A percentile compares a stretch with the other conserved stretches of the same genome.
These are phyloP conservation scores for Diachrysia chrysitis DNA, from an alignment of 2,888 invertebrate genomes.

Conservation along the genomic window DNA sequence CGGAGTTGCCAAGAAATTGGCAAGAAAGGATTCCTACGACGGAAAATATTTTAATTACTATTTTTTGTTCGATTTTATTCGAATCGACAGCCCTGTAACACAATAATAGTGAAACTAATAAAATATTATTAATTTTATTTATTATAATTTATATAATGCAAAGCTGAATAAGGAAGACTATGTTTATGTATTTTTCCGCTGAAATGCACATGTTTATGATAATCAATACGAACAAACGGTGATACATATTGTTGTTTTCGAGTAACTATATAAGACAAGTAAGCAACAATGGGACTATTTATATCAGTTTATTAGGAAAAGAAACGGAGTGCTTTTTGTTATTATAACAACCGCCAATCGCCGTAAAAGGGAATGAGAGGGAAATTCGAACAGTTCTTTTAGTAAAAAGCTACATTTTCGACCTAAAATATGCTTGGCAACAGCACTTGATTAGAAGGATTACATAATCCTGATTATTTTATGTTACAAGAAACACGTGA, in stretches of 20 bases:
- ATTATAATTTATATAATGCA: not conserved
- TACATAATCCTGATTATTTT: not conserved
- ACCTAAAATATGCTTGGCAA: not conserved
- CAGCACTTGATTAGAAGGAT: not conserved
- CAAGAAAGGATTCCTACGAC: not conserved
- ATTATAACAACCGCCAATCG: too few relatives aligned
- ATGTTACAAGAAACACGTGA: not conserved
- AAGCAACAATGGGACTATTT: not conserved
- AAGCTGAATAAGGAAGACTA: not conserved
- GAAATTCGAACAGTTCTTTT: not conserved
- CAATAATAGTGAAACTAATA: not conserved
- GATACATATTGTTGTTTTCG: constrained; percentile 6
- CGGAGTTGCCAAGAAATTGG: not conserved
- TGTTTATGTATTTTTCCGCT: constrained; percentile 7
- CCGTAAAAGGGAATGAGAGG: not conserved
- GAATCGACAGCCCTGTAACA: not conserved
- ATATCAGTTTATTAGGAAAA: not conserved
- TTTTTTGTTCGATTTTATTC: not conserved
- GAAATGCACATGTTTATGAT: constrained; percentile 8
- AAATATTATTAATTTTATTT: not conserved
- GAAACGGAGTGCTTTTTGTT: not conserved
- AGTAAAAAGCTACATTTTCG: not conserved
- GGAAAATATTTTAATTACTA: not conserved
- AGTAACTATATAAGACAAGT: not conserved
- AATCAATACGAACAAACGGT: not conserved